Evolutionary conservation across 2,113 vertebrate species (phyloP).

Genomic region (Nerophis ophidion): DNA sequence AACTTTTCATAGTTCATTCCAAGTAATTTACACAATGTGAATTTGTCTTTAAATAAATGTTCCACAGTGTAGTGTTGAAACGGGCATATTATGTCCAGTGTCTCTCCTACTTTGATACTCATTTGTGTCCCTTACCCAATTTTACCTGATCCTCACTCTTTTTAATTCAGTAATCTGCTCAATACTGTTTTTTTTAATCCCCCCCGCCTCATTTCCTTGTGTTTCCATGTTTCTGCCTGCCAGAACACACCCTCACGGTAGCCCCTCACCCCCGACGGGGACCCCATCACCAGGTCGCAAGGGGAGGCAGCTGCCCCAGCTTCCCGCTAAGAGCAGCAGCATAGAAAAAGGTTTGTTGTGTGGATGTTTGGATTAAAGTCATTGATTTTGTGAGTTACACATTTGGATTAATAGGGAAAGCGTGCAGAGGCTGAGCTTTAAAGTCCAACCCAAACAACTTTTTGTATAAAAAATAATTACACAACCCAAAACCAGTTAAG

Average conservation of each 20-base stretch:
- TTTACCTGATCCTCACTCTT: not conserved
- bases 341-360: constrained; percentile 86
- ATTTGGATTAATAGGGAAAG: not conserved
- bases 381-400: not conserved
- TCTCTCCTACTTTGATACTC: not conserved
- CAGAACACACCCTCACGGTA: constrained; percentile 81
- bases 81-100: too few relatives aligned
- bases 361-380: not conserved
- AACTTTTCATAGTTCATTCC: too few relatives aligned
- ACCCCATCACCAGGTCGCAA: constrained; percentile 79
- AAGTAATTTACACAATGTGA: too few relatives aligned
- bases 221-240: constrained; percentile 27
- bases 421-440: too few relatives aligned
- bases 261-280: constrained; percentile 78
- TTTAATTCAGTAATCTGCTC: not conserved
- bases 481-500: too few relatives aligned
- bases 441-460: too few relatives aligned
- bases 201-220: constrained; percentile 17
- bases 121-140: not conserved
- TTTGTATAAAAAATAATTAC: too few relatives aligned
- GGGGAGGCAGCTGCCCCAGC: constrained; percentile 90
- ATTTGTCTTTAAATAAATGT: too few relatives aligned
- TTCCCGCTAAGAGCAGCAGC: constrained; percentile 88
- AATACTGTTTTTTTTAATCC: too few relatives aligned
- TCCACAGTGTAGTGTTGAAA: too few relatives aligned